Evolutionary conservation across 2,888 invertebrate genomes (phyloP), one percentile per base, ranked within the genome.

Genomic region (Quadroppia sp.): DNA sequence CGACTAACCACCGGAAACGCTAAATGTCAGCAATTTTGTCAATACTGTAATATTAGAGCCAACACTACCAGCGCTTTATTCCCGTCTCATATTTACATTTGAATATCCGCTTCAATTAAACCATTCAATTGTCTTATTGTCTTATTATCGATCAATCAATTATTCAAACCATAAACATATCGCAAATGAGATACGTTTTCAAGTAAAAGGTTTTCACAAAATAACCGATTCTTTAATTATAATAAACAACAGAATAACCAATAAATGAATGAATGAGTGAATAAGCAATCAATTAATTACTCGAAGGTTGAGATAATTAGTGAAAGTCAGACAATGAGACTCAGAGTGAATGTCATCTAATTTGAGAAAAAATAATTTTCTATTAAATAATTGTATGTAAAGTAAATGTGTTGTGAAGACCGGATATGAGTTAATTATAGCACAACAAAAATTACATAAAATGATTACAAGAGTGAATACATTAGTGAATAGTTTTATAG

Each of bases 21-120:
- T 64, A 64, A 64, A 64, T 64, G 64, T 64, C 64, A 64, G 64
- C 64, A 64, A 64, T 64, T 64, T 64, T 40, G 23, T 64, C 40
- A 64, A 15, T 30, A 32, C 28, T 32, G 64, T 64, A 64, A 64
- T 36, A 64, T 20, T 56, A 56, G 45, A 45, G 15, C 11, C 2
- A 45, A 45, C 2, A 15, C 45, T 45, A 45, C 45, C 45, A 45
- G 15, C 11, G 2, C 11, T 11, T 45, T 45, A 45, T 45, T 45
- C 17, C 17, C 11, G 45, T 45, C 45, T 45, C 45, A 45, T 17
- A 45, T 45, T 45, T 2, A 45, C 45, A 15, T 7, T 45, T n/a
- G 11, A 45, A 45, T 45, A 45, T 45, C 45, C 45, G 45, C 36
- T 36, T 7, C 9, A 36, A 36, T 36, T 36, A 36, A 36, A 36